Conservation (phyloP, 92 coral and sea anemone species). For the Nematostella vectensis region DNA sequence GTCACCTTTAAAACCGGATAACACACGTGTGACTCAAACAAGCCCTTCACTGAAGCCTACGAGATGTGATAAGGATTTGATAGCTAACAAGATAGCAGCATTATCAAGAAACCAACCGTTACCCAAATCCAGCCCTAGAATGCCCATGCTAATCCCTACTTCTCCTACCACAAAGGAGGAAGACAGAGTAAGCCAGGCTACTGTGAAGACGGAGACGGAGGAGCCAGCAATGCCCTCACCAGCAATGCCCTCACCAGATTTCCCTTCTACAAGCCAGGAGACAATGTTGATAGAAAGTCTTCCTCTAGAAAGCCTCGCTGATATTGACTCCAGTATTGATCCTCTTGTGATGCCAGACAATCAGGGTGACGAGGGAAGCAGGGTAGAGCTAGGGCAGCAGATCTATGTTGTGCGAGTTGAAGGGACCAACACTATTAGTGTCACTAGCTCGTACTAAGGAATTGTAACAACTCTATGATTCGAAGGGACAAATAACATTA, state of each 20-base stretch:
- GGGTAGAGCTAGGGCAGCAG: conserved; percentile 47
- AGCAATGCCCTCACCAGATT: conserved; percentile 10
- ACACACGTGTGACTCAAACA: background rate
- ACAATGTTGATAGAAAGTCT: conserved; percentile 27
- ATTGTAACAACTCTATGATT: too few relatives aligned
- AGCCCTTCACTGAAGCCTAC: background rate
- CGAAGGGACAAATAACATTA: too few relatives aligned
- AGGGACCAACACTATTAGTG: conserved; percentile 30
- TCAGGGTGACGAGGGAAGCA: conserved; percentile 10
- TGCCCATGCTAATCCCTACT: background rate
- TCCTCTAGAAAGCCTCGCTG: conserved; percentile 28
- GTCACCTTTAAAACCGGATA: background rate
- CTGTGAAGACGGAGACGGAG: background rate
- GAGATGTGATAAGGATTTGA: conserved; percentile 10
- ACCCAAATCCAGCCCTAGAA: background rate
- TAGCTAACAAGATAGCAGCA: conserved; percentile 63
- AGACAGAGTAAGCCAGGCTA: background rate
- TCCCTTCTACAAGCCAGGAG: conserved; percentile 10
- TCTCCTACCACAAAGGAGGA: background rate
- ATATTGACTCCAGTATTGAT: conserved; percentile 13
- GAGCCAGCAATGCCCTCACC: background rate
- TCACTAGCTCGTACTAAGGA: conserved; percentile 23
- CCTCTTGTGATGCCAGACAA: background rate
- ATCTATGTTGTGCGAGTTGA: conserved; percentile 54
- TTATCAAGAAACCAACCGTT: conserved; percentile 27